Evolutionary conservation across 2,797 vertebrate genomes (phyloP).

Genomic region (Sebastes flavidus): DNA sequence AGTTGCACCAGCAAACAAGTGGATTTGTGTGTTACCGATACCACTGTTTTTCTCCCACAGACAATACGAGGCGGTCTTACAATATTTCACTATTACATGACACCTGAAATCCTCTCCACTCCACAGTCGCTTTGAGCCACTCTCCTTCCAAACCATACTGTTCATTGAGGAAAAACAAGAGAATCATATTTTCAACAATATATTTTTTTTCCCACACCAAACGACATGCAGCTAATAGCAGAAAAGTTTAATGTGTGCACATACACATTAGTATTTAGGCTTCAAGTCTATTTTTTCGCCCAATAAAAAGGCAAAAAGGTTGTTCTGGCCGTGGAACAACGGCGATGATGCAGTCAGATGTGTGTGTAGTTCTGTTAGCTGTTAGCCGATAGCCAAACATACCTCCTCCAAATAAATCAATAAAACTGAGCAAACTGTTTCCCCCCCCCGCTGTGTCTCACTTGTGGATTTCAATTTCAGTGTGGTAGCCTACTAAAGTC

Average conservation of each 20-base stretch:
- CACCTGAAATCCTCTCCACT: neutral
- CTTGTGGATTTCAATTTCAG: neutral
- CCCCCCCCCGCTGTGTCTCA: neutral
- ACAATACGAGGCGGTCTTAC: neutral
- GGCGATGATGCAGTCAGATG: no score
- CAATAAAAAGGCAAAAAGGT: no score
- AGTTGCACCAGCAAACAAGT: conserved; percentile 37
- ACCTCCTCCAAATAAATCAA: neutral
- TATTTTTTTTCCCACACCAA: neutral
- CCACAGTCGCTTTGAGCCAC: neutral
- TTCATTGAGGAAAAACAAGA: neutral
- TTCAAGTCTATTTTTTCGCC: no score
- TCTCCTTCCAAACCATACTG: neutral
- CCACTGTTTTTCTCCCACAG: conserved; percentile 16
- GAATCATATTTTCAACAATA: neutral
- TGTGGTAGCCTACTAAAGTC: neutral
- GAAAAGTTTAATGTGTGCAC: neutral
- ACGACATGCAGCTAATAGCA: neutral
- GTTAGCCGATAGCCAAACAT: neutral
- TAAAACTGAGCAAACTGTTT: neutral
- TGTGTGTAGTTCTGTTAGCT: neutral
- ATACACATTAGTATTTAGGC: no score
- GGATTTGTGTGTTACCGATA: conserved; percentile 22
- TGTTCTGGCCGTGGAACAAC: no score
- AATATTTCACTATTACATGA: neutral